phyloP scores from a whole-genome alignment of 2,888 invertebrate species.

The Gymnosoma rotundatum region DNA sequence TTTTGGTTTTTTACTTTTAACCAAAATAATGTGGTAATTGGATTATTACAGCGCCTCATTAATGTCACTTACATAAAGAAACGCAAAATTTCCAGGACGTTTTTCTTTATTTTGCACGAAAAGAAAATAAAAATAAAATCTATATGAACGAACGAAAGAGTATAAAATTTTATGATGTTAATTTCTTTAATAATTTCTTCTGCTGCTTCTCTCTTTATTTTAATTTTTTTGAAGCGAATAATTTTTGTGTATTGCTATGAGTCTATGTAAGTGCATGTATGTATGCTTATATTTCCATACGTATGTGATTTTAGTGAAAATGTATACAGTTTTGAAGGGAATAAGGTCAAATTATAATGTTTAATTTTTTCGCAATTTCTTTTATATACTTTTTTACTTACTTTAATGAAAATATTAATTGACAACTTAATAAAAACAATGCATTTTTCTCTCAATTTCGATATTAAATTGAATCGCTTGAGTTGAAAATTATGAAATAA shows the following conservation, averaged over 20 bases:
- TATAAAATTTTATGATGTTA: conserved; percentile 45
- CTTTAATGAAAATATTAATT: conserved; percentile 51
- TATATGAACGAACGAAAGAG: conserved; percentile 33
- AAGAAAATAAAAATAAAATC: conserved; percentile 6
- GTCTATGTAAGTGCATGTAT: background rate
- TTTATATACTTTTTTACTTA: background rate
- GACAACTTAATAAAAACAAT: conserved; percentile 34
- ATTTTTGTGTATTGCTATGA: background rate
- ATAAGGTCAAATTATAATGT: conserved; percentile 56
- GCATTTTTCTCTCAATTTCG: conserved; percentile 17
- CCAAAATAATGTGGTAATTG: conserved; percentile 65
- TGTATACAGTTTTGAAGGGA: conserved; percentile 9
- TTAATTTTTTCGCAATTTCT: conserved; percentile 25
- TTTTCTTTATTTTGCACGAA: conserved; percentile 19
- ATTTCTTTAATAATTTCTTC: conserved; percentile 51
- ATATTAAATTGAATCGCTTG: conserved; percentile 7
- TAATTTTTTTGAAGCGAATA: conserved; percentile 36
- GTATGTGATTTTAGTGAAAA: too few relatives aligned
- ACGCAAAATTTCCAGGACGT: conserved; percentile 53
- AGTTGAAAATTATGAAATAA: background rate
- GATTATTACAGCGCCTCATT: conserved; percentile 67
- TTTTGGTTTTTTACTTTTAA: conserved; percentile 38
- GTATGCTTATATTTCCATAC: too few relatives aligned
- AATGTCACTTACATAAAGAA: conserved; percentile 61
- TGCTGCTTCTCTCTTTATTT: conserved; percentile 16